Percentiles rank a stretch among this genome's conserved stretches.
These are phyloP conservation scores for Phasianus colchicus DNA, from an alignment of 2,113 vertebrate genomes.

Conservation along the genomic window DNA sequence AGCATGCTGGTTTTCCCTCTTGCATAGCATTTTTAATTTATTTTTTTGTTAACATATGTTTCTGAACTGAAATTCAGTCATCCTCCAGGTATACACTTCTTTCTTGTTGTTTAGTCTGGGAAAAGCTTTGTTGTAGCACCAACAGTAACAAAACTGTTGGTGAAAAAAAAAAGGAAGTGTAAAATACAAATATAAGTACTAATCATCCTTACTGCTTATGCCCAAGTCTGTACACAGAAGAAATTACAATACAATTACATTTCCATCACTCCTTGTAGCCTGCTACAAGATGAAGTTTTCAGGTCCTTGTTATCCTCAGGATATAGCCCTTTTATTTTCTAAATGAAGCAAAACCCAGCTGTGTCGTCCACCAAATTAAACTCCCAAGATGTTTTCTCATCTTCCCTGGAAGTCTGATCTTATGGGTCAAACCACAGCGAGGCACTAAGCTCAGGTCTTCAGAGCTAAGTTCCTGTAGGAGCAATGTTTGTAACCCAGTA, in stretches of 20 bases:
- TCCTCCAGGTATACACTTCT: background rate
- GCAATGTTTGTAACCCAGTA: background rate
- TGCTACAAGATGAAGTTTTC: background rate
- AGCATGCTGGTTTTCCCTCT: background rate
- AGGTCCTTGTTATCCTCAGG: background rate
- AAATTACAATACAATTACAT: background rate
- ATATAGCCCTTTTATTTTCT: background rate
- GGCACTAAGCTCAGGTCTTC: background rate
- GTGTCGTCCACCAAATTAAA: fast-evolving
- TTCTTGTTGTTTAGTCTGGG: background rate
- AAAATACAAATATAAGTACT: fast-evolving
- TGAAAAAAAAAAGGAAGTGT: background rate
- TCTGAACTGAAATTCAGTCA: background rate
- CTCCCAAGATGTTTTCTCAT: background rate
- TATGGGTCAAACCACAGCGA: background rate
- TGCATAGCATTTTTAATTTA: background rate
- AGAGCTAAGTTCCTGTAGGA: background rate
- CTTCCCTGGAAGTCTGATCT: background rate
- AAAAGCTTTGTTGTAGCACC: background rate
- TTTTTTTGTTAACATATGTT: background rate
- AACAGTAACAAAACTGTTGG: background rate
- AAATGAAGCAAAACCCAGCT: background rate
- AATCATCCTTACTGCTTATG: background rate
- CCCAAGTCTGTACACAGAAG: background rate
- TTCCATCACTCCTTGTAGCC: background rate